Evolutionary conservation across 2,797 vertebrate species (phyloP).

Genomic region (Phalloptychus januarius): DNA sequence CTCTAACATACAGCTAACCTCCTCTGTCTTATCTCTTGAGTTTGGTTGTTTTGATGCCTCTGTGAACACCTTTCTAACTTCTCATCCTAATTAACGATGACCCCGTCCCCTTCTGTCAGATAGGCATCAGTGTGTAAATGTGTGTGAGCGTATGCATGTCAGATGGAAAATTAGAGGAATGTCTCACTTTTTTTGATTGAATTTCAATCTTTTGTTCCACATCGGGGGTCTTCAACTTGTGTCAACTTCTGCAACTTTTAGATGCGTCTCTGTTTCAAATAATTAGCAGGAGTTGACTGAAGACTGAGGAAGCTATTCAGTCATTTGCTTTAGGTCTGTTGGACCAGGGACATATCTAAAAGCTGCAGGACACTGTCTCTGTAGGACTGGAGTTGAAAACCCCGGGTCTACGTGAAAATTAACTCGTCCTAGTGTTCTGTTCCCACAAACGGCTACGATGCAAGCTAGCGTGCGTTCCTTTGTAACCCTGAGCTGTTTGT

Average conservation of each 20-base stretch:
- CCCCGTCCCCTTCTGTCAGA: constrained; percentile 29
- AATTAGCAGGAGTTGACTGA: too few relatives aligned
- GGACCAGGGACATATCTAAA: too few relatives aligned
- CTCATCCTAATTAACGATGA: constrained; percentile 39
- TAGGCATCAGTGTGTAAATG: constrained; percentile 48
- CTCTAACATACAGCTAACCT: constrained; percentile 41
- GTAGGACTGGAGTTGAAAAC: too few relatives aligned
- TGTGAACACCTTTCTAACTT: constrained; percentile 69
- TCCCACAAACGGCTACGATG: constrained; percentile 69
- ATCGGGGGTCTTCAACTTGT: too few relatives aligned
- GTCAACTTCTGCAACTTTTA: too few relatives aligned
- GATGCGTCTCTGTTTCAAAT: too few relatives aligned
- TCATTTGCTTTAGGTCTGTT: too few relatives aligned
- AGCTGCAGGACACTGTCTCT: too few relatives aligned
- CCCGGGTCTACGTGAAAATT: constrained; percentile 30
- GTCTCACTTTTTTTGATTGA: constrained; percentile 43
- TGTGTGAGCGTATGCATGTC: constrained; percentile 58
- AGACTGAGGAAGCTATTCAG: too few relatives aligned
- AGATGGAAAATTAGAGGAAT: constrained; percentile 52
- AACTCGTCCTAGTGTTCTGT: constrained; percentile 62
- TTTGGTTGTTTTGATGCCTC: constrained; percentile 50
- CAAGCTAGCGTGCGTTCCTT: constrained; percentile 53
- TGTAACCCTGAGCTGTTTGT: constrained; percentile 60
- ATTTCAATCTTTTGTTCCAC: constrained; percentile 45
- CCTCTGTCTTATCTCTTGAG: constrained; percentile 3